These are phyloP conservation scores for Eriosoma lanigerum DNA, from an alignment of 1,140 invertebrate species.

Conservation along the genomic window DNA sequence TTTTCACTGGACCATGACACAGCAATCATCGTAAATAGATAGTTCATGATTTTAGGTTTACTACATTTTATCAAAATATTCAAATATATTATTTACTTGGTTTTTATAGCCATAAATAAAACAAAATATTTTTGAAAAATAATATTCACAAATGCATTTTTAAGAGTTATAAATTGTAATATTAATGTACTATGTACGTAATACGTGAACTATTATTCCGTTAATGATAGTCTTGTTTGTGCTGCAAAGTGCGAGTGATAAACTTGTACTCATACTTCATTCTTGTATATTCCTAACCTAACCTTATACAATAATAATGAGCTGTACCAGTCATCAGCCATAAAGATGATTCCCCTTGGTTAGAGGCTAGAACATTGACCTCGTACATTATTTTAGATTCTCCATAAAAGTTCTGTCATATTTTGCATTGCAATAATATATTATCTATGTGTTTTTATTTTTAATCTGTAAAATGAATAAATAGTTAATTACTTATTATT, in stretches of 20 bases:
- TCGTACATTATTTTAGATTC: conserved; percentile 7
- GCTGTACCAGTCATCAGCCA: not conserved
- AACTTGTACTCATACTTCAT: not conserved
- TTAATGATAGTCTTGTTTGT: not conserved
- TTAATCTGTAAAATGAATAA: too few species aligned
- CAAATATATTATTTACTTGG: not conserved
- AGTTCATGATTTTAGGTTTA: not conserved
- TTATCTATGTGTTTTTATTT: too few species aligned
- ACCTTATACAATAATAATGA: conserved; percentile 47
- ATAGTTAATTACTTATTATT: too few species aligned
- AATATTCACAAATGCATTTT: too few species aligned
- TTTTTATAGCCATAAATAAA: not conserved
- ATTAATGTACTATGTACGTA: too few species aligned
- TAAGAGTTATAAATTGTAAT: too few species aligned
- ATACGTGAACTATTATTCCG: not conserved
- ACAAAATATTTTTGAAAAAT: not conserved
- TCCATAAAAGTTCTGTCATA: not conserved
- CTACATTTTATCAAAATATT: conserved; percentile 6
- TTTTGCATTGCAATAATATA: too few species aligned
- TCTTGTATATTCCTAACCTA: not conserved
- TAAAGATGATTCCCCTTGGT: conserved; percentile 8
- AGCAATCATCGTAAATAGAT: conserved; percentile 19
- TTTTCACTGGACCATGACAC: conserved; percentile 44
- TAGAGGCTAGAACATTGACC: conserved; percentile 35
- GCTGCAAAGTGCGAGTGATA: not conserved